These are phyloP conservation scores for Xylota segnis DNA, from an alignment of 2,888 invertebrate genomes.

Conservation along the genomic window DNA sequence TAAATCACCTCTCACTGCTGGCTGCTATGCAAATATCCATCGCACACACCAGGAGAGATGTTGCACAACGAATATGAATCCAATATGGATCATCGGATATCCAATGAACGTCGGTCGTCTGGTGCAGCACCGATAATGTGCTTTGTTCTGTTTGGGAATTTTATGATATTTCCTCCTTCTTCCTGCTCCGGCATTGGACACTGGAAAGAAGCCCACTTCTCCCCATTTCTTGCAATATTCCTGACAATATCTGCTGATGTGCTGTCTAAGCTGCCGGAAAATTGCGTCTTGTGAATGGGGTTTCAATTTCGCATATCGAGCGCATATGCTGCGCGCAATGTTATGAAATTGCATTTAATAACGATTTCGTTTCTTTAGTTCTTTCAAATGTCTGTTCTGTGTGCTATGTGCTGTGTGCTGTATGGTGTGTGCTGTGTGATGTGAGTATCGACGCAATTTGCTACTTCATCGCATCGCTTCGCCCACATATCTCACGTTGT, in stretches of 20 bases:
- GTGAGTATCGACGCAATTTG: slow-evolving; percentile 67
- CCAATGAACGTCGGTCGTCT: slow-evolving; percentile 27
- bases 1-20: slow-evolving; percentile 36
- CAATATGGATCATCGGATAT: slow-evolving; percentile 65
- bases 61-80: slow-evolving; percentile 27
- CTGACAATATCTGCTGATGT: slow-evolving; percentile 46
- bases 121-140: slow-evolving; percentile 50
- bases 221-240: slow-evolving; percentile 31
- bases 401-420: slow-evolving; percentile 18
- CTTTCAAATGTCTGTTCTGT: slow-evolving; percentile 33
- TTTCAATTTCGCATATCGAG: slow-evolving; percentile 58
- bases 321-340: slow-evolving; percentile 56
- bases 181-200: slow-evolving; percentile 17
- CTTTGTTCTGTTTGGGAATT: slow-evolving; percentile 64
- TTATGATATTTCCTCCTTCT: slow-evolving; percentile 31
- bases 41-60: slow-evolving; percentile 25
- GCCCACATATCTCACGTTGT: slow-evolving; percentile 69
- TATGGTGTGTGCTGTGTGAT: slow-evolving; percentile 10
- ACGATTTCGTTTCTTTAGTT: slow-evolving; percentile 57
- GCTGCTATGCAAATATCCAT: slow-evolving; percentile 34
- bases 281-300: slow-evolving; percentile 65
- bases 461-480: slow-evolving; percentile 72
- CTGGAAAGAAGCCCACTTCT: slow-evolving; percentile 23
- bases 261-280: slow-evolving; percentile 74
- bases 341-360: slow-evolving; percentile 63